Conservation (phyloP, 2,797 vertebrate species). For the Sebastes reedi region DNA sequence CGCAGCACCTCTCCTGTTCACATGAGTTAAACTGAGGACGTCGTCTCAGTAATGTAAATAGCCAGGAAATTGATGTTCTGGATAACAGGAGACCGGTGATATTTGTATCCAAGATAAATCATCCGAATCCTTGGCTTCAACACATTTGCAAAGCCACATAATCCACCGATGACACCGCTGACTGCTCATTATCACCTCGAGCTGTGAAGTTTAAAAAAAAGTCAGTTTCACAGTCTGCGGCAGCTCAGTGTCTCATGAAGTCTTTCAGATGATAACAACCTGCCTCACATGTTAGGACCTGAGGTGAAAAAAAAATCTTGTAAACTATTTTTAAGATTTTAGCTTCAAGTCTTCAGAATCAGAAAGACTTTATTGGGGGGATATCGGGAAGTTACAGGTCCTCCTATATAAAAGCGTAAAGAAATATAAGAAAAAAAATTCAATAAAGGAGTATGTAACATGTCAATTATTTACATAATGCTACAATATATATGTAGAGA, state of each 20-base stretch:
- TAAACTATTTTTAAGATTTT: background rate
- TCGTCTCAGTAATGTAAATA: constrained; percentile 4
- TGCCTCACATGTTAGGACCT: background rate
- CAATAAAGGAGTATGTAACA: no score
- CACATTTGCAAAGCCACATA: constrained; percentile 6
- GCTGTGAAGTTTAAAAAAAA: constrained; percentile 4
- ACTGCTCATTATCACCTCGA: constrained; percentile 53
- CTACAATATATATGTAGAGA: no score
- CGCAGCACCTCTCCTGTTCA: background rate
- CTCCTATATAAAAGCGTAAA: no score
- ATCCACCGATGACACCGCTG: background rate
- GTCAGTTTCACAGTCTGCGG: constrained; percentile 19
- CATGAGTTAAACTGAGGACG: background rate
- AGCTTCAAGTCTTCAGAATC: no score
- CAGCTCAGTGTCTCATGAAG: background rate
- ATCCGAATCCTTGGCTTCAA: background rate
- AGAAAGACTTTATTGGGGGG: no score
- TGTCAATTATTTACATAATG: no score
- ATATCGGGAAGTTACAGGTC: fast-evolving
- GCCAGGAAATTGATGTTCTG: background rate
- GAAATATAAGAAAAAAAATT: no score
- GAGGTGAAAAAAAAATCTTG: background rate
- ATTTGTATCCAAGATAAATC: constrained; percentile 31
- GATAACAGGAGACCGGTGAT: constrained; percentile 7
- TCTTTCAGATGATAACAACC: constrained; percentile 6